These are phyloP conservation scores for Pyrrhura leucotis DNA, from an alignment of 2,797 vertebrate species.

Conservation along the genomic window DNA sequence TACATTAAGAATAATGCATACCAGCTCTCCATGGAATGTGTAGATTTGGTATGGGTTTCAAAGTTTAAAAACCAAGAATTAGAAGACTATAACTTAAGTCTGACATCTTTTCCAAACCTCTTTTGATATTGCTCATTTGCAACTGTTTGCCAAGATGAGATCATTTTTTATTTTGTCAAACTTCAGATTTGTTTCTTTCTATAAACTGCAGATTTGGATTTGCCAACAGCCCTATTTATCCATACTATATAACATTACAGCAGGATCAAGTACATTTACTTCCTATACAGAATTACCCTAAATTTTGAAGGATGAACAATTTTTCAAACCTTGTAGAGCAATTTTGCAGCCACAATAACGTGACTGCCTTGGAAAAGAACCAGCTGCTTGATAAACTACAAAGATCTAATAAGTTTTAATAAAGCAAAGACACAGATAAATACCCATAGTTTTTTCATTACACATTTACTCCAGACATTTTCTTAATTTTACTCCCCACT, in stretches of 20 bases:
- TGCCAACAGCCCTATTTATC: background rate
- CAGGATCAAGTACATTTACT: background rate
- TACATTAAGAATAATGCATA: background rate
- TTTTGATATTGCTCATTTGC: background rate
- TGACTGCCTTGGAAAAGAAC: background rate
- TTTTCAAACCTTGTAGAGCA: background rate
- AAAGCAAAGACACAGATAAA: background rate
- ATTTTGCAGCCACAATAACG: background rate
- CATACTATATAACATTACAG: background rate
- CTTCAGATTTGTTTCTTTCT: background rate
- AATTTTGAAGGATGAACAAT: background rate
- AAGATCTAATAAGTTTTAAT: background rate
- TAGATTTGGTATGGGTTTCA: background rate
- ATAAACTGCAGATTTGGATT: background rate
- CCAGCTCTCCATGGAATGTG: background rate
- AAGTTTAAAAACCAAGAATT: background rate
- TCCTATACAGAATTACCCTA: background rate
- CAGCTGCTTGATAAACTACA: background rate
- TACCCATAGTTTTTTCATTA: background rate
- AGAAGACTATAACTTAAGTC: background rate
- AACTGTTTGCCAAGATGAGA: background rate
- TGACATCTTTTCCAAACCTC: background rate
- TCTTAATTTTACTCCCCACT: rapidly evolving
- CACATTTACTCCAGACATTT: background rate
- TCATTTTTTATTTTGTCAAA: background rate